Evolutionary conservation across 1,140 invertebrate species (phyloP), one percentile per base, ranked within the genome.

Genomic region (Caenorhabditis brenneri): DNA sequence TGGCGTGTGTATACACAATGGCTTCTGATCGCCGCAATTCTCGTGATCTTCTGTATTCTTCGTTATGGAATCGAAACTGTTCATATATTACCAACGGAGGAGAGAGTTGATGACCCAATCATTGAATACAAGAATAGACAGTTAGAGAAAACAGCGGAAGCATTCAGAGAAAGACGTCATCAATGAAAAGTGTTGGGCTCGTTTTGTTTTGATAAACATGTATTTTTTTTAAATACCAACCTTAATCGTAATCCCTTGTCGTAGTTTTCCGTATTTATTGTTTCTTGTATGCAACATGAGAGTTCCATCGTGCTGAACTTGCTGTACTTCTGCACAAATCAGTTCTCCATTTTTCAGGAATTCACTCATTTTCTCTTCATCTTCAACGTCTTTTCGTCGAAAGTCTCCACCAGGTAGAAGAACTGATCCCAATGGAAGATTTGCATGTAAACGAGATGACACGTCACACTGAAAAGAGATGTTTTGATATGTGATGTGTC

Each of bases 381-480:
- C 97, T 93, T 99, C 97, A 5, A 94, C 94, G 15, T 95, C 96
- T 91, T 96, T 93, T 87, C 96, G 92, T 88, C 97, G 93, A 94
- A 97, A 92, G 93, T 98, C 96, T 88, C 96, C 97, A 49, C 96
- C 96, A 55, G 97, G 97, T 87, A 99, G 93, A 93, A 99, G 99
- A 6, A 99, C 96, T 78, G 95, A 96, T 0, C 96, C 96, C 29
- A 99, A 91, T 80, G 95, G 92, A 4, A 99, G 92, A 53, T 95
- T 92, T 6, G 96, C 95, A 91, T 98, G 95, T 22, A 98, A 91
- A 88, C 96, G 94, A 0, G 96, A 94, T 92, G 96, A 96, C 2
- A 95, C 96, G 88, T 99, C 96, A 36, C 49, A 53, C 80, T 80
- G 42, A 42, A 80, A 74, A n/a, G n/a, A n/a, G n/a, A n/a, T n/a